phyloP scores from a whole-genome alignment of 2,113 vertebrate species.

The Strigops habroptila region DNA sequence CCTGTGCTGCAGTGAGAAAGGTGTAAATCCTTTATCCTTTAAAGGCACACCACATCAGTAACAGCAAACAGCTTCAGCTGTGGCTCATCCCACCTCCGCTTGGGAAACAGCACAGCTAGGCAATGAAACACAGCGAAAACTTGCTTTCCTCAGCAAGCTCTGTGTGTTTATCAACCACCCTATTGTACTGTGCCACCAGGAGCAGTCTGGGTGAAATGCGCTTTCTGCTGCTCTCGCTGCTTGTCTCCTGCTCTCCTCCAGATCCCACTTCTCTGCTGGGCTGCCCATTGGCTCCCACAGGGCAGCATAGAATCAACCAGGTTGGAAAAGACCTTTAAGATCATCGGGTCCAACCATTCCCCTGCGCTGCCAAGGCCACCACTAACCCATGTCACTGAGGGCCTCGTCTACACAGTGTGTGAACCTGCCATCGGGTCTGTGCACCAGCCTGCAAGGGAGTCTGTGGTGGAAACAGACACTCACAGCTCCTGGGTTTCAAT shows the following conservation, averaged over 20 bases:
- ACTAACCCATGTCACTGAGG: not conserved
- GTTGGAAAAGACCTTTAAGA: not conserved
- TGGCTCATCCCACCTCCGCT: not conserved
- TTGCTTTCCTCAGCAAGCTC: not conserved
- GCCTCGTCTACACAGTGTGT: not conserved
- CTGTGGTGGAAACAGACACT: not conserved
- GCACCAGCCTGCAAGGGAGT: not conserved
- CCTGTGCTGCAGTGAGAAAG: not conserved
- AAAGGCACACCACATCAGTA: not conserved
- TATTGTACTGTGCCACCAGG: not conserved
- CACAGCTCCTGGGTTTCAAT: not conserved
- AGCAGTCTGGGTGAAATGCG: not conserved
- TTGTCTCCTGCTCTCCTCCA: not conserved
- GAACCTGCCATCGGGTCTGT: rapidly evolving
- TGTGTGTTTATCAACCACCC: not conserved
- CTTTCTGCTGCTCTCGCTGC: not conserved
- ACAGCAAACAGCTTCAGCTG: not conserved
- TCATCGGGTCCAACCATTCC: not conserved
- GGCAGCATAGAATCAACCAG: not conserved
- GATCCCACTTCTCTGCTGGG: not conserved
- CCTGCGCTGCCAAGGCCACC: not conserved
- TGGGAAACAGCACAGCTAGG: not conserved
- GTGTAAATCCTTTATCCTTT: not conserved
- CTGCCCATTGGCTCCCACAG: not conserved
- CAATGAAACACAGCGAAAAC: not conserved